These are phyloP conservation scores for Propithecus perrieri DNA, from an alignment of 2,797 vertebrate species.

Conservation along the genomic window DNA sequence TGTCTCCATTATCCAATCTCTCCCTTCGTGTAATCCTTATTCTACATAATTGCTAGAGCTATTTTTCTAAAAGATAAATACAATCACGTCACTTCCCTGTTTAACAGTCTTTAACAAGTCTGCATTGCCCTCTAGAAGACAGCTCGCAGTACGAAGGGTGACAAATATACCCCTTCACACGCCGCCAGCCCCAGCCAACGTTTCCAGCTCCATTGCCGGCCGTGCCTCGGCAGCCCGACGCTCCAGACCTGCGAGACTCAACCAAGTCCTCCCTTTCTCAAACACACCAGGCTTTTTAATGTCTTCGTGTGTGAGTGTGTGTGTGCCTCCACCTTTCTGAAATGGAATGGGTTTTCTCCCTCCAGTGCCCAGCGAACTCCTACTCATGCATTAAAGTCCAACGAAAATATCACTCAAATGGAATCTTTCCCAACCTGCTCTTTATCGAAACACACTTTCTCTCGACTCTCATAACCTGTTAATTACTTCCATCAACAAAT, in stretches of 20 bases:
- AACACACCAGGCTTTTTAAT: neutral
- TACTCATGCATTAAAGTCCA: conserved; percentile 24
- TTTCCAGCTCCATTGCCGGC: neutral
- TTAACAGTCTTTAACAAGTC: neutral
- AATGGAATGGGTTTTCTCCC: neutral
- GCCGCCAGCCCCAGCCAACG: fast-evolving
- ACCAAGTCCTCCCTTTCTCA: neutral
- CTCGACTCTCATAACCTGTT: neutral
- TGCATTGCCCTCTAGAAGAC: neutral
- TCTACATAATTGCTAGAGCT: neutral
- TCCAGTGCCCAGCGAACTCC: neutral
- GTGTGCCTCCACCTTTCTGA: neutral
- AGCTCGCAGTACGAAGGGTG: neutral
- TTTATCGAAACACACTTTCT: neutral
- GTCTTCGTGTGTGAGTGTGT: neutral
- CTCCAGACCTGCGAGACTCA: neutral
- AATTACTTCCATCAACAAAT: neutral
- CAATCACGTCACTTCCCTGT: neutral
- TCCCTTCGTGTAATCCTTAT: neutral
- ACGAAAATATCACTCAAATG: neutral
- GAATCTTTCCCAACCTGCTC: neutral
- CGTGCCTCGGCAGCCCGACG: neutral
- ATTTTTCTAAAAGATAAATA: neutral
- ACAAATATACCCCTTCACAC: neutral
- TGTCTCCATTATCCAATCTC: neutral